Conservation (phyloP, 1,140 invertebrate genomes). For the Drosophila teissieri region DNA sequence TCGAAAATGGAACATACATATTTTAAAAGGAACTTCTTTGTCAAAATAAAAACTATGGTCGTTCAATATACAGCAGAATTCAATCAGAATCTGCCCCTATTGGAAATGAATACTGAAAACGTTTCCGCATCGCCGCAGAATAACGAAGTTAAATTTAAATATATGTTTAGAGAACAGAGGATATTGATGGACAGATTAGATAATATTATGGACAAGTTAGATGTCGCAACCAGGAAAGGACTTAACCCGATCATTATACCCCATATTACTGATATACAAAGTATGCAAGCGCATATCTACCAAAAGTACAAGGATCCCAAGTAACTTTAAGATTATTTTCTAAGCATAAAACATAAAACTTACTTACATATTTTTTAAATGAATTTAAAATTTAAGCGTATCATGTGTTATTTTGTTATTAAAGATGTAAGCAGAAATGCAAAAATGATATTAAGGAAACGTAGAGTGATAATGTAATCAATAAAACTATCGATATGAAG, state of each 20-base stretch:
- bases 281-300: background rate
- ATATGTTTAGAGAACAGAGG: background rate
- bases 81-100: background rate
- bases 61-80: background rate
- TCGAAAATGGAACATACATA: background rate
- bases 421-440: no score
- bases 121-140: background rate
- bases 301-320: no score
- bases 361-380: no score
- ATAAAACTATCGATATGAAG: no score
- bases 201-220: background rate
- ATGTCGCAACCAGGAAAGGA: background rate
- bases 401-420: no score
- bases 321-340: no score
- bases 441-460: no score
- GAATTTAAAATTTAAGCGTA: background rate
- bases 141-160: background rate
- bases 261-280: background rate
- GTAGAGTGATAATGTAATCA: no score
- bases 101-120: background rate
- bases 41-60: background rate
- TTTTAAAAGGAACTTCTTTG: background rate
- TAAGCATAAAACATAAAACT: no score
- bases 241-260: background rate
- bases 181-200: background rate